Conservation (phyloP, 2,113 vertebrate genomes). For the Orientallactaga bullata region DNA sequence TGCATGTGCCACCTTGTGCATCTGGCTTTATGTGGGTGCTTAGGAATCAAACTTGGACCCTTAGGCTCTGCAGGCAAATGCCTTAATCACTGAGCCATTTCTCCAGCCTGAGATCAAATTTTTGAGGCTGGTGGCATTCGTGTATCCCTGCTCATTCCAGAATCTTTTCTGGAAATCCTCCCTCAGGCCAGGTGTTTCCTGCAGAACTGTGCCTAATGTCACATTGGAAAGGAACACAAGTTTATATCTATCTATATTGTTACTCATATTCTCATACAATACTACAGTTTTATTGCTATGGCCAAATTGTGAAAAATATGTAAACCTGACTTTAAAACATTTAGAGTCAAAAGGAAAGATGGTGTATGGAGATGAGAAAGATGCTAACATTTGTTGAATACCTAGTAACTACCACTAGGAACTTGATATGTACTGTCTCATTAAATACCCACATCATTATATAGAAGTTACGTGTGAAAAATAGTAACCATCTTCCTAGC, state of each 20-base stretch:
- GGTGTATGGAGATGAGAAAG: background rate
- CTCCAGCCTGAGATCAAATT: background rate
- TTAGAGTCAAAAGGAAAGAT: background rate
- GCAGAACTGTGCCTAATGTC: background rate
- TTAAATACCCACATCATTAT: background rate
- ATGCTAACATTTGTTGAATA: background rate
- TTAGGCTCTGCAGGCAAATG: too few species aligned
- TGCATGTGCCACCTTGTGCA: too few species aligned
- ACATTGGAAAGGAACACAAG: background rate
- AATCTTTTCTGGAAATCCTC: background rate
- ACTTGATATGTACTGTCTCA: background rate
- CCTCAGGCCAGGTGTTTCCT: background rate
- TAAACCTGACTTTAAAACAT: background rate
- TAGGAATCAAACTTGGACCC: too few species aligned
- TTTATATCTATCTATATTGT: background rate
- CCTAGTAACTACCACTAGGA: background rate
- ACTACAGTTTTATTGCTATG: background rate
- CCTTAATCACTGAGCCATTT: too few species aligned
- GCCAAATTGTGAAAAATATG: slow-evolving; percentile 23
- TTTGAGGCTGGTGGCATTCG: background rate
- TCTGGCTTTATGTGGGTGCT: too few species aligned
- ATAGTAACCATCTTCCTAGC: background rate
- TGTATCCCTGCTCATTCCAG: background rate
- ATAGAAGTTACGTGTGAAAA: background rate
- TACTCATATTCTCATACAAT: background rate